These are phyloP conservation scores for Channa maculata DNA, from an alignment of 2,113 vertebrate genomes.

Conservation along the genomic window DNA sequence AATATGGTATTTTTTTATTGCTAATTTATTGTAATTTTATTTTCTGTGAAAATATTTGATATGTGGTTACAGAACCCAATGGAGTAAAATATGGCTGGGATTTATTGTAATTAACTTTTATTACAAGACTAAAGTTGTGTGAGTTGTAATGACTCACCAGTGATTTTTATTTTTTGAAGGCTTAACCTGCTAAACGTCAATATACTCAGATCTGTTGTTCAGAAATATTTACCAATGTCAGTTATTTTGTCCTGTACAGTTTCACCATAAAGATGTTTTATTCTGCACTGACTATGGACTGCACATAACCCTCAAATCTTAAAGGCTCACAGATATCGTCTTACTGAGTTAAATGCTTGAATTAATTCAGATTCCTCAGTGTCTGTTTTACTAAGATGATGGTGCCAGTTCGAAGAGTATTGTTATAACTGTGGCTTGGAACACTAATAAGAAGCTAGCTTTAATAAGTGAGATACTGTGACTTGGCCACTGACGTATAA, in stretches of 20 bases:
- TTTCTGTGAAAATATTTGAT: conserved; percentile 74
- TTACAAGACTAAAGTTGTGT: conserved; percentile 58
- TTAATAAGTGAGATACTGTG: conserved; percentile 38
- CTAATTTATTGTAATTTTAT: conserved; percentile 73
- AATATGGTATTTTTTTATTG: conserved; percentile 65
- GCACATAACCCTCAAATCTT: conserved; percentile 42
- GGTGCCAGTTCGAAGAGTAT: conserved; percentile 31
- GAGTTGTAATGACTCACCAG: conserved; percentile 40
- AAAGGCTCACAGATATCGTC: conserved; percentile 33
- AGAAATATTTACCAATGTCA: conserved; percentile 62
- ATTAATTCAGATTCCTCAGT: conserved; percentile 34
- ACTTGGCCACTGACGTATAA: conserved; percentile 40
- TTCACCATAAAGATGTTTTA: conserved; percentile 66
- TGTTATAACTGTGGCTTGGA: conserved; percentile 51
- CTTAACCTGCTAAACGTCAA: conserved; percentile 52
- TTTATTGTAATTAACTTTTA: conserved; percentile 68
- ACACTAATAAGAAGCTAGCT: conserved; percentile 28
- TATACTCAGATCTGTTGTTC: conserved; percentile 52
- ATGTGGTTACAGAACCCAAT: conserved; percentile 62
- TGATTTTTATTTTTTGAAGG: conserved; percentile 45
- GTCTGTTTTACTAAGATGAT: conserved; percentile 41
- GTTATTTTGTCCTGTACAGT: conserved; percentile 71
- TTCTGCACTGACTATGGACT: conserved; percentile 69
- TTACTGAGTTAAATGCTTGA: conserved; percentile 44
- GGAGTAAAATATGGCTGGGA: conserved; percentile 60